phyloP scores from a whole-genome alignment of 64 coral and sea anemone species.

The Platygyra sinensis region DNA sequence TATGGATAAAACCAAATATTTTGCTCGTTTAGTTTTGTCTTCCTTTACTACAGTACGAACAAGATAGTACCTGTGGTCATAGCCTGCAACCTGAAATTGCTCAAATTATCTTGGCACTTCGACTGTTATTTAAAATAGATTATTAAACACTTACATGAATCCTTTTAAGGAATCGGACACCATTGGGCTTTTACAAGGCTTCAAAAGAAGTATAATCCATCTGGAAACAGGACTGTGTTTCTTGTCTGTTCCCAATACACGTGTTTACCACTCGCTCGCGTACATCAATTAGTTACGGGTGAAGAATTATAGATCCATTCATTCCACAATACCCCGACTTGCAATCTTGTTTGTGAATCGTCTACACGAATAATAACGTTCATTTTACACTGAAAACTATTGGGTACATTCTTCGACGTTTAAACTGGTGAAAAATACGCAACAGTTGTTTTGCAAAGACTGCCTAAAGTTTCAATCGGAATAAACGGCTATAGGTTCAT shows the following conservation, averaged over 20 bases:
- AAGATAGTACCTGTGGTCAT: neutral
- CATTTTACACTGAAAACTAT: neutral
- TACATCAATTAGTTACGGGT: neutral
- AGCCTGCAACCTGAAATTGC: no score
- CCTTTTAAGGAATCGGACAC: no score
- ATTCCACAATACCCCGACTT: neutral
- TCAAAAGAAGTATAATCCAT: neutral
- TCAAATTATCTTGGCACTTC: no score
- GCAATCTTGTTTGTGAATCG: neutral
- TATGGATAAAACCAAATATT: neutral
- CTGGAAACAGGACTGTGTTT: neutral
- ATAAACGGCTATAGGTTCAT: neutral
- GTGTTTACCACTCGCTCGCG: neutral
- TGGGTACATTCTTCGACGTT: neutral
- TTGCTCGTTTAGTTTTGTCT: neutral
- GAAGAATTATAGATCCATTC: neutral
- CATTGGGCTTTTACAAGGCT: no score
- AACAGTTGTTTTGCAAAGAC: neutral
- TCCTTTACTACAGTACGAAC: neutral
- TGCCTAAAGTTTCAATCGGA: neutral
- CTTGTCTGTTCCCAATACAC: neutral
- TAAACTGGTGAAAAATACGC: no score
- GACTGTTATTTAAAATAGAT: no score
- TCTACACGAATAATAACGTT: neutral
- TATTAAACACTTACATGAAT: no score